Evolutionary conservation across 2,113 vertebrate genomes (phyloP), one percentile per base, ranked within the genome.

Genomic region (Phylloscopus whistleri): DNA sequence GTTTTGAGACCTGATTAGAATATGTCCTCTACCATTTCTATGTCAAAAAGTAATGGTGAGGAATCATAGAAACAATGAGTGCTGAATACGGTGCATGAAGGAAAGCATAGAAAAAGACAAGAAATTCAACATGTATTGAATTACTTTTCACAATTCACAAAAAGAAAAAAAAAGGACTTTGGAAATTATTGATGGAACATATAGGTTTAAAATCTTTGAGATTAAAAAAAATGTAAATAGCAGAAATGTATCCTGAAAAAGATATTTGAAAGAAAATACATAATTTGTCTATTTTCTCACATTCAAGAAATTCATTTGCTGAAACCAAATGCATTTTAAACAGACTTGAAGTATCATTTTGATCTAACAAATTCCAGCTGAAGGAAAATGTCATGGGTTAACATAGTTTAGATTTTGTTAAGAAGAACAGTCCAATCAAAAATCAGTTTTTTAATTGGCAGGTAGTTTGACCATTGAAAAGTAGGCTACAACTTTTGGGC

Each of bases 21-120:
- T 28, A 30, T n/a, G 18, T 67, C 20, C 6, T 82, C 18, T 35
- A 13, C 2, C 2, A 19, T 56, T 35, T 83, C 51, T 22, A 46
- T 22, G 11, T 13, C 4, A 63, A 82, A 77, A 58, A 51, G 0
- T 18, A 67, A 10, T 24, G 6, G 3, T 24, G 49, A 62, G 4
- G 10, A 87, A 24, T 82, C 21, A 60, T 3, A 73, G 33, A 67
- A 95, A 46, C 17, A 46, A 9, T 41, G 31, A 66, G 9, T 33
- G 49, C 13, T 3, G 3, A n/a, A 72, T 52, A 7, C 1, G 1
- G 2, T 2, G 23, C 9, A 60, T 33, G 16, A 53, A 63, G 7
- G 15, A 55, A 59, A 46, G 4, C 4, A 2, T 5, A 58, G n/a
- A 75, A 52, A 64, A 55, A 56, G 7, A 53, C 6, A 81, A 70